Percentiles rank a stretch among this genome's conserved stretches.
Conservation (phyloP, 2,797 vertebrate genomes). For the Rhincodon typus region DNA sequence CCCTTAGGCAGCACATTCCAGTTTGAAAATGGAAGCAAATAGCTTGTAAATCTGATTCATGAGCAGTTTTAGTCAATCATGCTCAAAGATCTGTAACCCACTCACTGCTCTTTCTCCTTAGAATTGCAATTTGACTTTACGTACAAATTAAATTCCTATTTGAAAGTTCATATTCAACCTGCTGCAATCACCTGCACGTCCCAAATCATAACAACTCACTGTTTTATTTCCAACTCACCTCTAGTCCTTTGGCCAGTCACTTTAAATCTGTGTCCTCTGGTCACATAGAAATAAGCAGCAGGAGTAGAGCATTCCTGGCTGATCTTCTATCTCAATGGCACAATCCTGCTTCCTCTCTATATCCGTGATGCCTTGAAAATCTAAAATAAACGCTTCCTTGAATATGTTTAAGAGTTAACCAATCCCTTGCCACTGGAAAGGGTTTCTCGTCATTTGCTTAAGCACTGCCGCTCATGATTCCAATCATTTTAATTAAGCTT, state of each 20-base stretch:
- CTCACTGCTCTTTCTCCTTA: neutral
- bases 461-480: neutral
- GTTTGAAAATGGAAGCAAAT: neutral
- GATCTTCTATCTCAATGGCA: too few species aligned
- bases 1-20: neutral
- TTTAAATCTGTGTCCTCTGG: neutral
- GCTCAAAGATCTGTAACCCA: neutral
- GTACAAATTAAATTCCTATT: neutral
- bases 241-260: neutral
- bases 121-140: neutral
- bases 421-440: too few species aligned
- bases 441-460: neutral
- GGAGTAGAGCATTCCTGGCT: too few species aligned
- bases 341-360: too few species aligned
- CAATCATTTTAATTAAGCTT: neutral
- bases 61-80: neutral
- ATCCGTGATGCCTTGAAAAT: too few species aligned
- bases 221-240: neutral
- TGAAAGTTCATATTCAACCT: neutral
- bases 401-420: too few species aligned
- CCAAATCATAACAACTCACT: neutral
- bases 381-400: too few species aligned
- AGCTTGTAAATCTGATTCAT: neutral
- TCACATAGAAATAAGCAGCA: too few species aligned
- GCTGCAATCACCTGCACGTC: neutral